Base-by-base conservation (phyloP, 2,888 invertebrate genomes). In the Pammene fasciana region DNA sequence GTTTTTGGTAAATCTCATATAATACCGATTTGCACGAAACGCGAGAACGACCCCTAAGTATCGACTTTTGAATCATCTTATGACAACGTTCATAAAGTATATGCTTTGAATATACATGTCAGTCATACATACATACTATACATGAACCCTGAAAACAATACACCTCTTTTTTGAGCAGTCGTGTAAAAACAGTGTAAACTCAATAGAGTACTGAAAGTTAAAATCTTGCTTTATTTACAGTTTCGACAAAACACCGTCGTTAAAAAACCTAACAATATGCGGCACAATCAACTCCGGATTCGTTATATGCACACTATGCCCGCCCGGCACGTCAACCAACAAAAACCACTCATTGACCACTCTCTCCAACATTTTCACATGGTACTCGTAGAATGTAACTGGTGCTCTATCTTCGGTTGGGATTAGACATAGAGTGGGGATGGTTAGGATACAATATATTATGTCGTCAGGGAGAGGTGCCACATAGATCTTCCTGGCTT, bases 401-500 rank as follows among this genome's bases (percentile, higher is more conserved):
- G 50, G n/a, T 0, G 68, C 74, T 0, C 64, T 71, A 9, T 79
- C 75, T 60, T 80, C 81, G 1, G 80, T 78, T 0, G 86, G 79
- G 4, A 79, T 74, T 0, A 89, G 64, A 3, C 75, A 74, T 0
- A 89, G 75, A n/a, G 78, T 84, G 67, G 72, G 79, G 3, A 72
- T 75, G 0, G 82, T 77, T 48, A 85, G 68, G 0, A 81, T 67
- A 0, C 75, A 76, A 59, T 77, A 79, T 0, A 84, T 54, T 6
- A 74, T 82, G 26, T 88, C 87, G 72, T 81, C 81, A 5, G 82
- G 74, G 0, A 87, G 50, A 0, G 76, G 71, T 0, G 78, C 56
- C 2, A 73, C 56, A 0, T 72, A 57, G 7, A 86, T 75, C 71
- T 78, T 81, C 64, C 85, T 86, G 79, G 86, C 83, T 66, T 82